Percentiles rank a stretch among this genome's conserved stretches.
Conservation (phyloP, 2,888 invertebrate species). For the Drosophila lacicola region DNA sequence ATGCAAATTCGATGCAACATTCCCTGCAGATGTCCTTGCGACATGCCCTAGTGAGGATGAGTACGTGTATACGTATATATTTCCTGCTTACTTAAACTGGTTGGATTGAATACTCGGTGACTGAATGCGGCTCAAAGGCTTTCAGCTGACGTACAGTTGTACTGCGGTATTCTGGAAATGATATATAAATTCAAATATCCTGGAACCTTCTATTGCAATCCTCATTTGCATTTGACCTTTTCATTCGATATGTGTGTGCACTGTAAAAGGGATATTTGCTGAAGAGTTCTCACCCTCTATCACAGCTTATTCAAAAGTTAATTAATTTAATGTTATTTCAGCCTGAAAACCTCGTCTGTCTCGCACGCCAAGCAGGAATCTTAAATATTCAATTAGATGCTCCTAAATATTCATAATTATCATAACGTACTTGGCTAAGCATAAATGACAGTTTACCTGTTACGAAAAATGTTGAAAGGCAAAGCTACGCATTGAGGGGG, state of each 20-base stretch:
- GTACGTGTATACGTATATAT: neutral
- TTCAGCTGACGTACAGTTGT: neutral
- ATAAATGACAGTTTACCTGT: conserved; percentile 43
- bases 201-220: neutral
- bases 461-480: conserved; percentile 3
- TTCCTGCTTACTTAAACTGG: neutral
- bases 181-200: neutral
- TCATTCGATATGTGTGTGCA: neutral
- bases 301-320: conserved; percentile 40
- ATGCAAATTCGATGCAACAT: conserved; percentile 14
- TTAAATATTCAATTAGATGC: conserved; percentile 70
- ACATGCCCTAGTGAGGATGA: neutral
- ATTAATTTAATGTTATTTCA: conserved; percentile 64
- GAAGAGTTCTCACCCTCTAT: neutral
- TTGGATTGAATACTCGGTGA: neutral
- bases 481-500: conserved; percentile 13
- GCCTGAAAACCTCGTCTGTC: conserved; percentile 30
- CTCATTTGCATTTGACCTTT: neutral
- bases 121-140: neutral
- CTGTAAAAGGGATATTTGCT: neutral
- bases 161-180: neutral
- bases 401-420: conserved; percentile 71
- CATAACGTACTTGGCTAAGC: conserved; percentile 46
- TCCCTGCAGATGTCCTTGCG: conserved; percentile 9
- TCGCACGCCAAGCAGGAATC: conserved; percentile 33